Percentiles rank a stretch among this genome's conserved stretches.
Evolutionary conservation across 2,113 vertebrate species (phyloP).

Genomic region (Petaurus breviceps): DNA sequence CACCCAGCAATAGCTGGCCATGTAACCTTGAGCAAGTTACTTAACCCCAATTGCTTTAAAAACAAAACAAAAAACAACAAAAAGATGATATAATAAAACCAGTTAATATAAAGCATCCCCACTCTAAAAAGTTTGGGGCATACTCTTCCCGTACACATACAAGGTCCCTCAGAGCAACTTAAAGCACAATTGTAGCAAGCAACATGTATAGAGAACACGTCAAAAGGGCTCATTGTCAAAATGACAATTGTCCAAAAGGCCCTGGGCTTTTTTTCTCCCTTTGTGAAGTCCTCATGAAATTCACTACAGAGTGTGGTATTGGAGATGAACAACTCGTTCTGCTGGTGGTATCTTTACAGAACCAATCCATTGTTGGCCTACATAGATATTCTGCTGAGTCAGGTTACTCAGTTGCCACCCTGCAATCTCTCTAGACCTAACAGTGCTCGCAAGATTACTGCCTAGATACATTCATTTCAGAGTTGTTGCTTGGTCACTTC

Average conservation of each 20-base stretch:
- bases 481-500: background rate
- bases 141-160: background rate
- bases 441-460: background rate
- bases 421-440: background rate
- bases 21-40: no score
- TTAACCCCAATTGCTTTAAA: no score
- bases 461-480: background rate
- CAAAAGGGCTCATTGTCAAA: background rate
- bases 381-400: background rate
- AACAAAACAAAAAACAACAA: no score
- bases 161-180: background rate
- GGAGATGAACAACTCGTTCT: background rate
- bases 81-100: background rate
- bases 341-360: background rate
- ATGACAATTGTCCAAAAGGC: background rate
- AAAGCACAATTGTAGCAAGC: background rate
- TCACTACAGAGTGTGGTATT: background rate
- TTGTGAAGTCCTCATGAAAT: background rate
- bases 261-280: background rate
- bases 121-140: background rate
- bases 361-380: background rate
- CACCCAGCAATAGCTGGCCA: no score
- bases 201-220: background rate
- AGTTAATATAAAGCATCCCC: background rate
- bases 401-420: background rate